Base-by-base conservation (phyloP, 2,113 vertebrate species). In the Lophochroa leadbeateri region DNA sequence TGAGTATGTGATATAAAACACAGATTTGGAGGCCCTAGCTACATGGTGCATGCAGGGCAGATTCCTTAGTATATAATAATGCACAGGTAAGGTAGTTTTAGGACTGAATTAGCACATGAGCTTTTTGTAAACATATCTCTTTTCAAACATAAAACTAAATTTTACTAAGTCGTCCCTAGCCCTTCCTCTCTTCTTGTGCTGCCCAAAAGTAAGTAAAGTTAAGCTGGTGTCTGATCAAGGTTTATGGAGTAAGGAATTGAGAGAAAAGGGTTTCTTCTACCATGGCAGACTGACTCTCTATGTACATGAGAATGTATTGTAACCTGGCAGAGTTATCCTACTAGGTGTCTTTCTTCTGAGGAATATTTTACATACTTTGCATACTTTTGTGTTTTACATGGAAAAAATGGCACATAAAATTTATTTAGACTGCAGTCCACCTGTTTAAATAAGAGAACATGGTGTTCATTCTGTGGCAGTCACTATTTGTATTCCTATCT, bases 11-110 rank as follows among this genome's bases (percentile, higher is more conserved):
- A 9, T 77, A 18, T 5, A 16, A 65, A 65, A 31, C 6, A 11
- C 12, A 16, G 4, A 11, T 4, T 6, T 47, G n/a, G 16, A 31
- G 29, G 2, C 3, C 20, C 16, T 78, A 43, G 13, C 24, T 39
- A 18, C 0, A 1, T 61, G 17, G 14, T 67, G 82, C 21, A 3
- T 17, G 7, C 6, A 4, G 8, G 17, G 9, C n/a, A 25, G 37
- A 17, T 71, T 85, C 70, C 18, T 17, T 55, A 41, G 13, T 29
- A 20, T 44, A 9, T 27, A 75, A 11, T 39, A 76, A 47, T 2
- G 3, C 18, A n/a, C 5, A 37, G 35, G 10, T 64, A 43, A 41
- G 37, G 14, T 14, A 6, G 19, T 58, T 74, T n/a, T 52, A 28
- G 31, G 21, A 49, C 53, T 86, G 25, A 75, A 53, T 15, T 55